phyloP scores from a whole-genome alignment of 2,113 vertebrate genomes.

The Tachycineta bicolor region DNA sequence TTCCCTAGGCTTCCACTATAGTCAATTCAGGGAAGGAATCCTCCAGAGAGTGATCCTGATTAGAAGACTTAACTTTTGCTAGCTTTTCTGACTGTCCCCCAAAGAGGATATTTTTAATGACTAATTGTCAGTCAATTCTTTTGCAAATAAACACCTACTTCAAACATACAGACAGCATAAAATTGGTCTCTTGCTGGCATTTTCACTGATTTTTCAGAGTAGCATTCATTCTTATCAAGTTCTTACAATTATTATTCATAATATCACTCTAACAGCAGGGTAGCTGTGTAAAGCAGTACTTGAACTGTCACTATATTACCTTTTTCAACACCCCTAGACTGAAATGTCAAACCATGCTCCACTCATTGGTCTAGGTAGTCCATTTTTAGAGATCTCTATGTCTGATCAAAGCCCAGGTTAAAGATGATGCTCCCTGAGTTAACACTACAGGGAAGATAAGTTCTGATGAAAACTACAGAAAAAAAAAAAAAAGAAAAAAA shows the following conservation, averaged over 20 bases:
- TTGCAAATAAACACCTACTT: constrained; percentile 16
- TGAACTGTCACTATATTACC: background rate
- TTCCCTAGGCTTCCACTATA: background rate
- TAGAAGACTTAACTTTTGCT: background rate
- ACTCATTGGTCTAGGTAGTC: background rate
- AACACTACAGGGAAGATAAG: background rate
- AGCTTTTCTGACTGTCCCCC: background rate
- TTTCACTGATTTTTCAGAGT: background rate
- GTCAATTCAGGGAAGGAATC: background rate
- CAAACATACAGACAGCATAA: background rate
- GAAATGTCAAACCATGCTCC: background rate
- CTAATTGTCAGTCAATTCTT: background rate
- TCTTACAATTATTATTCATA: background rate
- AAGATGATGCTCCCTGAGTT: background rate
- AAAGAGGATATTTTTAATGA: background rate
- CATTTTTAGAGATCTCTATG: background rate
- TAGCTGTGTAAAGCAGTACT: background rate
- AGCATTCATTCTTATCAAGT: background rate
- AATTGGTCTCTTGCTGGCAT: background rate
- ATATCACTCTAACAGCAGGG: background rate
- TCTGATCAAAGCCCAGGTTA: background rate
- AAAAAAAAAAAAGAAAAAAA: background rate
- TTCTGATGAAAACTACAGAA: background rate
- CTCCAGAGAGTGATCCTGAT: background rate
- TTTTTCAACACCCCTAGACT: background rate